A percentile compares a stretch with the other conserved stretches of the same genome.
phyloP scores from a whole-genome alignment of 1,140 invertebrate genomes.

The Neodiprion lecontei region DNA sequence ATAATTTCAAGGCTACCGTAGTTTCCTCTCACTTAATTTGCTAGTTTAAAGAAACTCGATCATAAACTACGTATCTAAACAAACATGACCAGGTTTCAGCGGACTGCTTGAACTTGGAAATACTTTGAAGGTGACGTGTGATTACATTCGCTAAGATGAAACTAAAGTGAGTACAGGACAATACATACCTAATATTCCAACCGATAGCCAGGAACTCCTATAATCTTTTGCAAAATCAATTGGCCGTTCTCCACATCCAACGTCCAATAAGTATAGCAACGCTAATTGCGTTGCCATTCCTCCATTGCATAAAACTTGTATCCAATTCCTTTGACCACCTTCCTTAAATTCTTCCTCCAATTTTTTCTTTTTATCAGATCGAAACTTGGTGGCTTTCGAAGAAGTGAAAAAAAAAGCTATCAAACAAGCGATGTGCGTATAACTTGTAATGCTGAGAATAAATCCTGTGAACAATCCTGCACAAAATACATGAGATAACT shows the following conservation, averaged over 20 bases:
- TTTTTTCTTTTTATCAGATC: slow-evolving; percentile 72
- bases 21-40: neutral
- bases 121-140: neutral
- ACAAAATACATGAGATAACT: slow-evolving; percentile 35
- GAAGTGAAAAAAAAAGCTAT: slow-evolving; percentile 82
- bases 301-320: slow-evolving; percentile 90
- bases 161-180: neutral
- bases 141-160: too few species aligned
- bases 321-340: slow-evolving; percentile 88
- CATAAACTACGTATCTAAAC: too few species aligned
- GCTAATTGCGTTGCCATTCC: slow-evolving; percentile 83
- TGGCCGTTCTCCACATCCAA: slow-evolving; percentile 77
- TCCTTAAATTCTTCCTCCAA: slow-evolving; percentile 84
- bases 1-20: neutral
- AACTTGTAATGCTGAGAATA: slow-evolving; percentile 80
- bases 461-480: slow-evolving; percentile 79
- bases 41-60: too few species aligned
- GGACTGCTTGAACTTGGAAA: neutral
- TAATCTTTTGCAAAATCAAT: slow-evolving; percentile 83
- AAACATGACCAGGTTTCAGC: neutral
- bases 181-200: slow-evolving; percentile 75
- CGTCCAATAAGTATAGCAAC: slow-evolving; percentile 82
- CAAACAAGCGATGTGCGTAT: slow-evolving; percentile 77
- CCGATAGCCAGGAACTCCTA: slow-evolving; percentile 80
- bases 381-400: slow-evolving; percentile 84